phyloP scores from a whole-genome alignment of 2,113 vertebrate genomes.

The Pituophis catenifer region DNA sequence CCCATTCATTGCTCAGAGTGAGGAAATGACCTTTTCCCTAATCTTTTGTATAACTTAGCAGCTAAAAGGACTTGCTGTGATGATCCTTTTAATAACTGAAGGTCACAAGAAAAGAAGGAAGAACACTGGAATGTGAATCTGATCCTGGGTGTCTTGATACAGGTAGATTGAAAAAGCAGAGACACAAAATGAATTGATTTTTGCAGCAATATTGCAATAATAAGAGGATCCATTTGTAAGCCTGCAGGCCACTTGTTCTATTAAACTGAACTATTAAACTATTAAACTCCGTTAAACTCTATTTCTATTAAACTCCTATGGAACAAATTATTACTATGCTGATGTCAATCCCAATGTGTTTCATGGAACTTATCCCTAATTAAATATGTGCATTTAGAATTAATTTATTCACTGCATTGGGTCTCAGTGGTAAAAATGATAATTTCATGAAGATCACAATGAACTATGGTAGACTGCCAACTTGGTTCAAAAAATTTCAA shows the following conservation, averaged over 20 bases:
- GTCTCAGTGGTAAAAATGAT: background rate
- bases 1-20: background rate
- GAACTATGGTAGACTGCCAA: background rate
- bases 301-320: background rate
- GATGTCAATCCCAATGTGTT: background rate
- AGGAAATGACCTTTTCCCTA: background rate
- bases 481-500: background rate
- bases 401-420: background rate
- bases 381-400: background rate
- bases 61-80: background rate
- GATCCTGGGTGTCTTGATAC: background rate
- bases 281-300: background rate
- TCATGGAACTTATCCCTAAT: background rate
- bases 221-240: background rate
- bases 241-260: background rate
- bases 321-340: background rate
- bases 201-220: background rate
- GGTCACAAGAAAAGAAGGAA: background rate
- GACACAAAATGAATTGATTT: background rate
- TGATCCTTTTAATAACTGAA: background rate
- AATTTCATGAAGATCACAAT: background rate
- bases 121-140: background rate
- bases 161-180: background rate
- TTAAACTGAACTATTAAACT: background rate
- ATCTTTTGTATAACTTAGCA: background rate